Percentiles rank a stretch among this genome's conserved stretches.
These are phyloP conservation scores for Macrostomum cliftonense DNA, from an alignment of 2,888 invertebrate species.

Conservation along the genomic window DNA sequence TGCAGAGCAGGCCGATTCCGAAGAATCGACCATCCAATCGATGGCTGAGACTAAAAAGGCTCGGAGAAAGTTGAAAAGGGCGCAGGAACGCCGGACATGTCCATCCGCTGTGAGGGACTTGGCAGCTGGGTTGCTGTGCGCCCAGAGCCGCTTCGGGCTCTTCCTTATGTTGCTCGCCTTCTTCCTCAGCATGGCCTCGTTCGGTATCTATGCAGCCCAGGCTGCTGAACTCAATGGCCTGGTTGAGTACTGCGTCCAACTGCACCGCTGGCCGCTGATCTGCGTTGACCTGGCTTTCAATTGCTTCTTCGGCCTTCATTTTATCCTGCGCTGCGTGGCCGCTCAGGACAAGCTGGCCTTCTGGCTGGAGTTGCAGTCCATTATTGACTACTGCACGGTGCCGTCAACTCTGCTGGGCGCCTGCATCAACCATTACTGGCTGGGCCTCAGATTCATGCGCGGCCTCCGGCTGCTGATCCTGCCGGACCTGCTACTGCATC, in stretches of 20 bases:
- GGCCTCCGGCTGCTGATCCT: slow-evolving; percentile 16
- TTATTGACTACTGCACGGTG: slow-evolving; percentile 19
- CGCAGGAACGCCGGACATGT: no score
- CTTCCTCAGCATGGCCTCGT: slow-evolving; percentile 97
- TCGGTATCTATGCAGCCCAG: slow-evolving; percentile 79
- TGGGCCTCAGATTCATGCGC: slow-evolving; percentile 17
- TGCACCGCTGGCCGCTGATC: slow-evolving; percentile 4
- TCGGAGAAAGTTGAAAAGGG: no score
- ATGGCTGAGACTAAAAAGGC: no score
- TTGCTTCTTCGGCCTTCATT: slow-evolving; percentile 16
- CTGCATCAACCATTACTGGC: slow-evolving; percentile 16
- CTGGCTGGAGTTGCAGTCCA: slow-evolving; percentile 17
- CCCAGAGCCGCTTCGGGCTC: not conserved
- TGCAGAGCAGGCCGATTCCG: no score
- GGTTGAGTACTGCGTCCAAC: slow-evolving; percentile 9
- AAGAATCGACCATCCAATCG: no score
- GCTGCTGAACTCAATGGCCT: slow-evolving; percentile 1
- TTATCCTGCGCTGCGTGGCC: slow-evolving; percentile 16
- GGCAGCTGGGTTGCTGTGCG: no score
- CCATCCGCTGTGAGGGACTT: no score
- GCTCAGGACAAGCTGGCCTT: slow-evolving; percentile 17
- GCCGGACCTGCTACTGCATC: slow-evolving; percentile 14
- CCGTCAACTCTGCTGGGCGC: slow-evolving; percentile 17
- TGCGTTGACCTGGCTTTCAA: slow-evolving; percentile 17
- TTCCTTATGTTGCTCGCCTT: slow-evolving; percentile 79